Conservation (phyloP, 2,113 vertebrate species). For the Trichomycterus rosablanca region DNA sequence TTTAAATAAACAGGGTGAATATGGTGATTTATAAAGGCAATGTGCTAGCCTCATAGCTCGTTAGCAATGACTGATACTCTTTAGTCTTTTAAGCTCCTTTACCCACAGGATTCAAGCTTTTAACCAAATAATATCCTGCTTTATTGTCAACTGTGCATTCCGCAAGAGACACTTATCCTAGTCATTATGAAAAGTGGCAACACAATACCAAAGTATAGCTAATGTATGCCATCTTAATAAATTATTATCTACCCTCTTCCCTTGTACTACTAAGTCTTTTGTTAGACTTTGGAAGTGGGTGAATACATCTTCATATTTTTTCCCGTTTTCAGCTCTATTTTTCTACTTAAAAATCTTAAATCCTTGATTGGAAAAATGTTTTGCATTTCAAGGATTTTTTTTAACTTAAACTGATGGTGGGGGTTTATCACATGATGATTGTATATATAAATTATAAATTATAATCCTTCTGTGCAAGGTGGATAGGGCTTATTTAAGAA, state of each 20-base stretch:
- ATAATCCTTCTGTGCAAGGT: constrained; percentile 56
- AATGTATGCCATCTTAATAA: constrained; percentile 74
- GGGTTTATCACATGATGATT: constrained; percentile 56
- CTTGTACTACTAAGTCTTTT: constrained; percentile 63
- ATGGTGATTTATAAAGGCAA: constrained; percentile 95
- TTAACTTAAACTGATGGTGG: constrained; percentile 48
- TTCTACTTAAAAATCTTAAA: constrained; percentile 66
- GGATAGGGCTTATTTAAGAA: constrained; percentile 61
- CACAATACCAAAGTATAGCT: constrained; percentile 74
- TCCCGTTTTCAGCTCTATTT: constrained; percentile 62
- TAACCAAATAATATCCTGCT: constrained; percentile 78
- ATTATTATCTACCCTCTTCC: constrained; percentile 57
- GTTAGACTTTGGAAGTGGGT: constrained; percentile 57
- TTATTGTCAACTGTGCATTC: constrained; percentile 71
- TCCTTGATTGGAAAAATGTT: constrained; percentile 71
- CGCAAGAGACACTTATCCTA: constrained; percentile 74
- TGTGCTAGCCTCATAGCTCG: constrained; percentile 96
- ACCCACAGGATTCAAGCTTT: constrained; percentile 79
- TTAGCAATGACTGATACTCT: constrained; percentile 95
- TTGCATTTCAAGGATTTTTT: constrained; percentile 74
- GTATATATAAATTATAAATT: constrained; percentile 69
- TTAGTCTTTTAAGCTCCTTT: constrained; percentile 76
- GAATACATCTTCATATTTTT: constrained; percentile 76
- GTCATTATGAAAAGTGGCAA: constrained; percentile 78
- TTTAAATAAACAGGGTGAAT: constrained; percentile 98